A percentile compares a stretch with the other conserved stretches of the same genome.
Conservation (phyloP, 2,888 invertebrate species). For the Tanypteryx hageni region DNA sequence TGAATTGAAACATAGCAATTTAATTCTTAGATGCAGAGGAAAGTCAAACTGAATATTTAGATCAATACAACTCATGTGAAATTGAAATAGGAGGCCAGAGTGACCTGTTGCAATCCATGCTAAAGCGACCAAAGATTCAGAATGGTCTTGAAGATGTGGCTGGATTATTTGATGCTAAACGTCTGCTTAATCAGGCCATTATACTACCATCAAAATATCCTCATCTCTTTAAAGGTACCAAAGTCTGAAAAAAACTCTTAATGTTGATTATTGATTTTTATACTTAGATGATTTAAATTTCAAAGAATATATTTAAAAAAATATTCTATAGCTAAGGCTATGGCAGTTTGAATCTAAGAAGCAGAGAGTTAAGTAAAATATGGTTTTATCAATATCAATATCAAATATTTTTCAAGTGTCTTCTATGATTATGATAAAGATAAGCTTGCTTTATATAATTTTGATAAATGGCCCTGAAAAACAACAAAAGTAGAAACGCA, state of each 20-base stretch:
- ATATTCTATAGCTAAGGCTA: background rate
- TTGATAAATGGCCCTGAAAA: too few species aligned
- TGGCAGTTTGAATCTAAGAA: too few species aligned
- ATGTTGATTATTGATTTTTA: background rate
- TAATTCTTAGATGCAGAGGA: background rate
- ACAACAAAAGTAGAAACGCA: too few species aligned
- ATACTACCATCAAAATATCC: slow-evolving; percentile 78
- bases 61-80: background rate
- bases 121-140: background rate
- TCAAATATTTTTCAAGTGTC: too few species aligned
- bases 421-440: too few species aligned
- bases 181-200: slow-evolving; percentile 75
- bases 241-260: background rate
- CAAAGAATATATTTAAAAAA: background rate
- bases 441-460: too few species aligned
- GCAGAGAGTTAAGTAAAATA: too few species aligned
- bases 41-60: background rate
- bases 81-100: background rate
- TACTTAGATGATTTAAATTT: background rate
- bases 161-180: slow-evolving; percentile 76
- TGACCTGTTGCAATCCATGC: slow-evolving; percentile 15
- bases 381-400: too few species aligned
- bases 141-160: slow-evolving; percentile 75
- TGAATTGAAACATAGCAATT: too few species aligned
- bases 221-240: slow-evolving; percentile 76